phyloP scores from a whole-genome alignment of 2,888 invertebrate species.

The Spatulosminthurus flaviceps region DNA sequence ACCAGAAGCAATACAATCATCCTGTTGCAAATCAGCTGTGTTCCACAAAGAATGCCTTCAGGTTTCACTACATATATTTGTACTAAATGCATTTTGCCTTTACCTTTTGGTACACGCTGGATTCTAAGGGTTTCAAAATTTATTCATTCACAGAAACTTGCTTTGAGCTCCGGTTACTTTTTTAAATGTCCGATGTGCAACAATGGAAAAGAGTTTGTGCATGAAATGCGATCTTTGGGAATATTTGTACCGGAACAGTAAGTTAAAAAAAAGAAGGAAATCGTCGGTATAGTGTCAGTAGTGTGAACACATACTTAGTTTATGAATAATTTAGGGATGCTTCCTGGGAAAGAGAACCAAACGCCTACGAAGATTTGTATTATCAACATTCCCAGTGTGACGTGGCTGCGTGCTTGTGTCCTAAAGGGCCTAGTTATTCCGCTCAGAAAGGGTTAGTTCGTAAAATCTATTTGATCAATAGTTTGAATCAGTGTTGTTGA shows the following conservation, averaged over 20 bases:
- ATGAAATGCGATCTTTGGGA: conserved; percentile 74
- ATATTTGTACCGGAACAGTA: conserved; percentile 84
- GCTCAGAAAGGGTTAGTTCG: conserved; percentile 66
- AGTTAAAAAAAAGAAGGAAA: too few species aligned
- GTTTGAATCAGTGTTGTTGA: not conserved
- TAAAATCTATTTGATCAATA: not conserved
- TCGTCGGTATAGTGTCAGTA: too few species aligned
- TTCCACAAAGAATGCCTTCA: conserved; percentile 79
- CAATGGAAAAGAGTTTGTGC: conserved; percentile 73
- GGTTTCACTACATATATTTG: conserved; percentile 66
- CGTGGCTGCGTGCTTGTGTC: conserved; percentile 72
- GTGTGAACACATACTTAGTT: too few species aligned
- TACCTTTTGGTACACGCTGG: too few species aligned
- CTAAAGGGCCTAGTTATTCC: conserved; percentile 69
- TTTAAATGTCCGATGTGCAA: conserved; percentile 87
- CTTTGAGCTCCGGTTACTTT: conserved; percentile 81
- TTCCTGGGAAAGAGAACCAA: conserved; percentile 82
- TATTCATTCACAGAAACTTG: conserved; percentile 76
- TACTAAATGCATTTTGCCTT: too few species aligned
- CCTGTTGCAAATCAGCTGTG: conserved; percentile 77
- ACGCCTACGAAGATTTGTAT: conserved; percentile 78
- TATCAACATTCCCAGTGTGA: conserved; percentile 74
- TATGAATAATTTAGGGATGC: conserved; percentile 74
- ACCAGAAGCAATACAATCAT: conserved; percentile 71
- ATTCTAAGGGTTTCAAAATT: too few species aligned